Evolutionary conservation across 2,113 vertebrate genomes (phyloP).

Genomic region (Scomber colias): DNA sequence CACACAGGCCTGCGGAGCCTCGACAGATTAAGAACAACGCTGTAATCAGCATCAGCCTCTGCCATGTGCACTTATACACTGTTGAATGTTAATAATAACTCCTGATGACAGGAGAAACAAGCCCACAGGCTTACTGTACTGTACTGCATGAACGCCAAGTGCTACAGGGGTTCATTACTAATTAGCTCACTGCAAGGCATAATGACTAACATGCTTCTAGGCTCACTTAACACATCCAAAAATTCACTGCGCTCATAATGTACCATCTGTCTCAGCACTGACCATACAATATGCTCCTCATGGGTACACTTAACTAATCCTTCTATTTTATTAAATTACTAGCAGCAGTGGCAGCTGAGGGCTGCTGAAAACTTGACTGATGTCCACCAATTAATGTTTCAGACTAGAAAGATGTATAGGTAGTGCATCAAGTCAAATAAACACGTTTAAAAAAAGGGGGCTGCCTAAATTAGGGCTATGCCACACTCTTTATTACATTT

Average conservation of each 20-base stretch:
- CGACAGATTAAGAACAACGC: not conserved
- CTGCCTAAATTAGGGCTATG: no score
- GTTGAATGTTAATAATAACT: conserved; percentile 35
- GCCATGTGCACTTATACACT: conserved; percentile 8
- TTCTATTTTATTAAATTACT: conserved; percentile 36
- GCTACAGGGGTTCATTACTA: conserved; percentile 44
- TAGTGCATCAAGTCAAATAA: no score
- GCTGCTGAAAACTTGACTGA: not conserved
- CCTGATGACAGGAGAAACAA: conserved; percentile 34
- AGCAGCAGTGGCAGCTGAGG: conserved; percentile 7
- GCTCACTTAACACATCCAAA: conserved; percentile 61
- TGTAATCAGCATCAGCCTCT: conserved; percentile 8
- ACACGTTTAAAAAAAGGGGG: no score
- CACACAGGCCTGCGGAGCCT: not conserved
- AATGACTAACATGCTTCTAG: conserved; percentile 59
- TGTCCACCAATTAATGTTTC: not conserved
- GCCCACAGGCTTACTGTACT: conserved; percentile 17
- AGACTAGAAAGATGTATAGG: not conserved
- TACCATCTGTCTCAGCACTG: conserved; percentile 49
- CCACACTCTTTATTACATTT: no score
- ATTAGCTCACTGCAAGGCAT: conserved; percentile 55
- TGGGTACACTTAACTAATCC: conserved; percentile 32
- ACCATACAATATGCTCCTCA: conserved; percentile 13
- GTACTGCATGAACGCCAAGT: conserved; percentile 5
- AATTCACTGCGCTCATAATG: conserved; percentile 43